phyloP scores from a whole-genome alignment of 64 coral and sea anemone species.

The Pocillopora verrucosa region DNA sequence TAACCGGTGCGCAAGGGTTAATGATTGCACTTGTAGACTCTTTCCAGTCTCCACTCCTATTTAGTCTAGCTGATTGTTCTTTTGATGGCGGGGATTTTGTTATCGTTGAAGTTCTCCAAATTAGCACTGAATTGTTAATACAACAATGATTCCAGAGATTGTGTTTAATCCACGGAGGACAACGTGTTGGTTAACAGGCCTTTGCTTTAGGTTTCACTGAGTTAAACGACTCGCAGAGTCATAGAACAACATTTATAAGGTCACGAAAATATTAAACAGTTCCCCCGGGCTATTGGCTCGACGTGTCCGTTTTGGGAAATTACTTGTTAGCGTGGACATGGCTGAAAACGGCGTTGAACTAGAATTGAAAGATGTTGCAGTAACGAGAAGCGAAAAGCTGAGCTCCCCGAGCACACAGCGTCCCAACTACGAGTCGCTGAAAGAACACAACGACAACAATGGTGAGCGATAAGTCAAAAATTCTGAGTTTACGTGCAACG shows the following conservation, averaged over 20 bases:
- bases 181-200: background rate
- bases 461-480: background rate
- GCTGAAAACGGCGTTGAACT: conserved; percentile 1
- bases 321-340: background rate
- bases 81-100: too few species aligned
- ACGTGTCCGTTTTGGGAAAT: background rate
- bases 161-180: background rate
- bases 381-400: background rate
- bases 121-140: too few species aligned
- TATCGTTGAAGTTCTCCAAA: too few species aligned
- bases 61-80: too few species aligned
- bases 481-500: background rate
- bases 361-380: conserved; percentile 13
- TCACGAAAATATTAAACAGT: too few species aligned
- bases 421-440: conserved; percentile 18
- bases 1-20: background rate
- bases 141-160: too few species aligned
- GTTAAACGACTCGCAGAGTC: background rate
- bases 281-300: background rate
- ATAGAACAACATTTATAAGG: background rate
- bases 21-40: too few species aligned
- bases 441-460: conserved; percentile 24
- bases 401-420: background rate
- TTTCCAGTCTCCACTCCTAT: too few species aligned
- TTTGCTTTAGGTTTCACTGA: background rate